A percentile compares a stretch with the other conserved stretches of the same genome.
These are phyloP conservation scores for Oegoconia quadripuncta DNA, from an alignment of 2,888 invertebrate species.

Conservation along the genomic window DNA sequence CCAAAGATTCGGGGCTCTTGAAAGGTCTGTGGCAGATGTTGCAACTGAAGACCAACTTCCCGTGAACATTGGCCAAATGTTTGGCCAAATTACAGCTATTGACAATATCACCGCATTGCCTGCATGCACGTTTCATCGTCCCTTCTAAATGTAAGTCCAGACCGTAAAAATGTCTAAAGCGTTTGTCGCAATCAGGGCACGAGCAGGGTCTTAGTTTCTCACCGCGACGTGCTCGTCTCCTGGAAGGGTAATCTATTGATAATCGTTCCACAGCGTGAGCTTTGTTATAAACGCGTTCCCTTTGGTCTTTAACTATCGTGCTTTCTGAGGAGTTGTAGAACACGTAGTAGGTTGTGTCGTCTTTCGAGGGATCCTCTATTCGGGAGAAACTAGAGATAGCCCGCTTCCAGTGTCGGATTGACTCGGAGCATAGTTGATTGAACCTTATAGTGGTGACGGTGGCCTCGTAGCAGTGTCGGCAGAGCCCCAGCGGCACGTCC, in stretches of 20 bases:
- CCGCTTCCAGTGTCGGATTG: conserved; percentile 43
- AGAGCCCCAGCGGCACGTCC: conserved; percentile 49
- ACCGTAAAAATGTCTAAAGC: conserved; percentile 32
- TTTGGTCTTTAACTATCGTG: conserved; percentile 33
- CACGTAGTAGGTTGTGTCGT: conserved; percentile 43
- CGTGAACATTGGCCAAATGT: conserved; percentile 42
- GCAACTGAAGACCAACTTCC: conserved; percentile 31
- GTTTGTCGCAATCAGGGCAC: conserved; percentile 49
- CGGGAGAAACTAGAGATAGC: conserved; percentile 30
- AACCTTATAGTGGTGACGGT: conserved; percentile 42
- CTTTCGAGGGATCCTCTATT: conserved; percentile 24
- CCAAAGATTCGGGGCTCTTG: conserved; percentile 20
- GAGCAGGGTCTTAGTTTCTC: conserved; percentile 18
- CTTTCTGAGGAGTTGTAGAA: conserved; percentile 32
- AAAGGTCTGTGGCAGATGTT: conserved; percentile 44
- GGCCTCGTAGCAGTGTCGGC: conserved; percentile 46
- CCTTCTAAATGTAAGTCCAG: conserved; percentile 50
- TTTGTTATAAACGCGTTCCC: conserved; percentile 18
- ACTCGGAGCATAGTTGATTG: conserved; percentile 41
- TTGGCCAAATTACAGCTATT: conserved; percentile 38
- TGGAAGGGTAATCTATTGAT: conserved; percentile 17
- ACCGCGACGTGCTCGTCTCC: conserved; percentile 1
- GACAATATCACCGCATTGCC: conserved; percentile 37
- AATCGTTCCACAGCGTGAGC: conserved; percentile 31
- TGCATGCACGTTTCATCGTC: conserved; percentile 42